Conservation (phyloP, 2,888 invertebrate species). For the Ormyrus rosae region DNA sequence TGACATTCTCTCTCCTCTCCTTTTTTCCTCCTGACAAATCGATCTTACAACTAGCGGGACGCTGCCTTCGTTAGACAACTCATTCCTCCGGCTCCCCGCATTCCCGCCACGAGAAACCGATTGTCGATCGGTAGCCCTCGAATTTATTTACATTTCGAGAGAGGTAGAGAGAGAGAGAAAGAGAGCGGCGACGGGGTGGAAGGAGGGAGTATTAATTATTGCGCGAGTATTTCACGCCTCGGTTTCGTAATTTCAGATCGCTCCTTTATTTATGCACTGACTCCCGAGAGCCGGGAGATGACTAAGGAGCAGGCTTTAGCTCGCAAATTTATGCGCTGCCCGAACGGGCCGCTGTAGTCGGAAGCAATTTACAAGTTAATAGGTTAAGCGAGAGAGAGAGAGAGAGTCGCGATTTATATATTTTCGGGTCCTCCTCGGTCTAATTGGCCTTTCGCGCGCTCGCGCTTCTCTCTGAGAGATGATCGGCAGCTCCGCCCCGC, state of each 20-base stretch:
- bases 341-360: conserved; percentile 65
- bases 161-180: neutral
- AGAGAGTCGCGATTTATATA: conserved; percentile 59
- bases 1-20: conserved; percentile 5
- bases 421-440: conserved; percentile 59
- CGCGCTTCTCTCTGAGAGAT: conserved; percentile 49
- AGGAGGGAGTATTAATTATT: neutral
- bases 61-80: conserved; percentile 2
- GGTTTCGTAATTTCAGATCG: conserved; percentile 44
- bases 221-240: neutral
- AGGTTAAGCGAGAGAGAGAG: conserved; percentile 64
- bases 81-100: neutral
- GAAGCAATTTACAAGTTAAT: conserved; percentile 76
- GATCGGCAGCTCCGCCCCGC: conserved; percentile 60
- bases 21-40: neutral
- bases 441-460: conserved; percentile 62
- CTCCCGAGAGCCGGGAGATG: neutral
- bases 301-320: conserved; percentile 1
- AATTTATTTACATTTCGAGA: conserved; percentile 7
- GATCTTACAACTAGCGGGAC: conserved; percentile 17
- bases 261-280: conserved; percentile 51
- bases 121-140: conserved; percentile 16
- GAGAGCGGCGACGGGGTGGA: conserved; percentile 1
- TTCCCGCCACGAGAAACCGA: conserved; percentile 24
- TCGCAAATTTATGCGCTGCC: conserved; percentile 67